Base-by-base conservation (phyloP, 1,140 invertebrate genomes). In the Procambarus clarkii region DNA sequence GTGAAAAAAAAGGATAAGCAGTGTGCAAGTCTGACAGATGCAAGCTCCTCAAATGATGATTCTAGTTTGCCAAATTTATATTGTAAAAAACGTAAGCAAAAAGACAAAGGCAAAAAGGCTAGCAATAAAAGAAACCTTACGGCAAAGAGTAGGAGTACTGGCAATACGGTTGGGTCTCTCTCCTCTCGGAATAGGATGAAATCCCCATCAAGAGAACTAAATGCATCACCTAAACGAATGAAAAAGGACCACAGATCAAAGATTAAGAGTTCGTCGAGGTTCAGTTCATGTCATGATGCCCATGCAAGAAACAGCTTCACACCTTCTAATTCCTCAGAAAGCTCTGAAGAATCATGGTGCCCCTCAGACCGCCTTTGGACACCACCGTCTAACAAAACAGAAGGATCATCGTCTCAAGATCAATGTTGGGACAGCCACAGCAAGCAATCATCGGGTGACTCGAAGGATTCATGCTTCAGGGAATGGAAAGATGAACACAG, bases 241-340 rank as follows among this genome's bases (percentile, higher is more conserved):
- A 86, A 58, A 54, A 86, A 86, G 54, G 85, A 86, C 34, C 85
- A 86, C 50, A 78, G 58, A 78, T 86, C 74, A 2, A 86, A 86
- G 76, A 71, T 86, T 11, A 86, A 86, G 54, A 78, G 54, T 71
- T 86, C 85, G 0, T 86, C 74, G 13, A 50, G 76, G n/a, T 86
- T 74, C 3, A 50, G 8, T 18, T 34, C 21, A 15, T 8, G 74
- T 18, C 18, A 45, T 11, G 13, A 46, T 13, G 45, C 81, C 7
- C 44, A 69, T 13, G 34, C 71, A n/a, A 78, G 54, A 77, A 45
- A 86, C 58, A 78, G 76, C 13, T 86, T 9, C 34, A n/a, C 69
- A 8, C n/a, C 15, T 48, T 13, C 15, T 74, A 11, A 45, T 60
- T 11, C 21, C 45, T 76, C 71, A 21, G 85, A 86, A 60, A 86